A percentile compares a stretch with the other conserved stretches of the same genome.
phyloP scores from a whole-genome alignment of 64 coral and sea anemone species.

The Acropora tenuis region DNA sequence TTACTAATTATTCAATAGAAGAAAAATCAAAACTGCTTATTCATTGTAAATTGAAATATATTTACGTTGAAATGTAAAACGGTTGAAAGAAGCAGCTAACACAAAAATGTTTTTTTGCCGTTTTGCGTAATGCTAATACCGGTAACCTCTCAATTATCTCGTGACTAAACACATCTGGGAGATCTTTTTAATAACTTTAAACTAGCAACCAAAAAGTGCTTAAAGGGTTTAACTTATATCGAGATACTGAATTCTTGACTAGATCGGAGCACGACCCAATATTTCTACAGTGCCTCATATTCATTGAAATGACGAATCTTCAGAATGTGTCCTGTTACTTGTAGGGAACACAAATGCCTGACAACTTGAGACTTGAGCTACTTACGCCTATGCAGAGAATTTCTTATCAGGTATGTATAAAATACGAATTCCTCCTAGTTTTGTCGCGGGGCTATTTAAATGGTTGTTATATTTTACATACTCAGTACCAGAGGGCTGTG shows the following conservation, averaged over 20 bases:
- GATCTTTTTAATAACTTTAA: not conserved
- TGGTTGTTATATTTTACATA: not conserved
- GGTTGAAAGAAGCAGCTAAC: not conserved
- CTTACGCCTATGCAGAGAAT: not conserved
- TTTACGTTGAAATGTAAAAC: constrained; percentile 6
- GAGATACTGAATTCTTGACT: not conserved
- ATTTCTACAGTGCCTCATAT: not conserved
- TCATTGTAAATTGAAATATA: constrained; percentile 4
- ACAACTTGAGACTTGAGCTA: not conserved
- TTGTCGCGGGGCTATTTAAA: not conserved
- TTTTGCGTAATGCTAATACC: not conserved
- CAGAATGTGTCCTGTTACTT: not conserved
- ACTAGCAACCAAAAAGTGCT: not conserved
- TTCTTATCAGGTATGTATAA: not conserved
- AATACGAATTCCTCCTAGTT: constrained; percentile 8
- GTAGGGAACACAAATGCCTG: not conserved
- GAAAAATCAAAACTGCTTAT: not conserved
- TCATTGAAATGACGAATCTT: not conserved
- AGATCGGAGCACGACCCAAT: not conserved
- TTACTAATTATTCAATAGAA: not conserved
- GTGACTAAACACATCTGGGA: too few relatives aligned
- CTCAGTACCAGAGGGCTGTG: not conserved
- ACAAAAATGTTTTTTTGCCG: not conserved
- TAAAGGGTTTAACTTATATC: not conserved
- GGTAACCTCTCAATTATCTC: too few relatives aligned